phyloP scores from a whole-genome alignment of 1,140 invertebrate genomes.

The Saccostrea echinata region DNA sequence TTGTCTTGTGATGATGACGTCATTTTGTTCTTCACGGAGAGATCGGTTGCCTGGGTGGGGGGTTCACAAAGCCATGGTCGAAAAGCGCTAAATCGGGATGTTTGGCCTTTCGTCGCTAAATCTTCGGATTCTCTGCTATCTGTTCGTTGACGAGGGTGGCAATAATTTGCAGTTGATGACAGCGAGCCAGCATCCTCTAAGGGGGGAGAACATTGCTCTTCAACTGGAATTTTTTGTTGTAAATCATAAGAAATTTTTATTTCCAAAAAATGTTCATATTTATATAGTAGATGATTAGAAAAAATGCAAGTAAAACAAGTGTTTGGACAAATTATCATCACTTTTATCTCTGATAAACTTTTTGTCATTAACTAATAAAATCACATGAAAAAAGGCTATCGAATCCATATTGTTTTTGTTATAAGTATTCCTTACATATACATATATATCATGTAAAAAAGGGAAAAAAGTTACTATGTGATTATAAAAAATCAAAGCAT shows the following conservation, averaged over 20 bases:
- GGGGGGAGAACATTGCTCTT: background rate
- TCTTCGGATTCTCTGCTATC: background rate
- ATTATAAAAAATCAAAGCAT: slow-evolving; percentile 6
- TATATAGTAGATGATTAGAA: too few relatives aligned
- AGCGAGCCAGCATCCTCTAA: background rate
- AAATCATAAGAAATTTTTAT: too few relatives aligned
- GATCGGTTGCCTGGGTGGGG: slow-evolving; percentile 11
- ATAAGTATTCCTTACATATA: too few relatives aligned
- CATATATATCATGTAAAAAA: too few relatives aligned
- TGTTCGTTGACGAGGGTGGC: background rate
- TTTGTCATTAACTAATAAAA: too few relatives aligned
- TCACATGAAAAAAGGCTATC: too few relatives aligned
- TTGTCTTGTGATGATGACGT: background rate
- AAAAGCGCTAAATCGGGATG: slow-evolving; percentile 40
- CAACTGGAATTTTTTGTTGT: background rate
- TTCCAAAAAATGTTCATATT: too few relatives aligned
- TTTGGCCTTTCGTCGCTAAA: background rate
- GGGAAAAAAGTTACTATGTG: background rate
- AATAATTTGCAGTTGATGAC: background rate
- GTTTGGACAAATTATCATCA: too few relatives aligned
- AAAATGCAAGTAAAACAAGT: too few relatives aligned
- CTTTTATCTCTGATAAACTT: too few relatives aligned
- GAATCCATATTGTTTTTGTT: too few relatives aligned
- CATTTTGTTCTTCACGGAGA: slow-evolving; percentile 19
- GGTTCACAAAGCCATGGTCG: slow-evolving; percentile 56